These are phyloP conservation scores for Steatornis caripensis DNA, from an alignment of 2,113 vertebrate species.

Conservation along the genomic window DNA sequence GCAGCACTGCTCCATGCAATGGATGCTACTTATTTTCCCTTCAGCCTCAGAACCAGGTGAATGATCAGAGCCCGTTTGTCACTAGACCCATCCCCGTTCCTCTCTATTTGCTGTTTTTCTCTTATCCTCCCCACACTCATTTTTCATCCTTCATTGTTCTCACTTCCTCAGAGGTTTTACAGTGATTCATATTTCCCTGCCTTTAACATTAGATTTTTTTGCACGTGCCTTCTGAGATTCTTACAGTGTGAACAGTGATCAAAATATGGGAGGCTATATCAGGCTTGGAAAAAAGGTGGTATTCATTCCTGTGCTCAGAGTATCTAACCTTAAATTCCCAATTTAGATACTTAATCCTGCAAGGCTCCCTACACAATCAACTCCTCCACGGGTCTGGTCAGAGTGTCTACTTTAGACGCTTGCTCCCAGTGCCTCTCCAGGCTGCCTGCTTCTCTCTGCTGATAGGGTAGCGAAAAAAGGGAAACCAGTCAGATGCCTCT, in stretches of 20 bases:
- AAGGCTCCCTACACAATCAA: not conserved
- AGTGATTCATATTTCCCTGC: not conserved
- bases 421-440: not conserved
- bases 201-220: not conserved
- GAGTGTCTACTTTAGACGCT: not conserved
- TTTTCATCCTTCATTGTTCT: not conserved
- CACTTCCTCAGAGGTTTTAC: not conserved
- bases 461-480: not conserved
- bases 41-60: not conserved
- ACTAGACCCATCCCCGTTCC: not conserved
- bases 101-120: not conserved
- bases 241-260: not conserved
- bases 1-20: slow-evolving; percentile 39
- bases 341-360: not conserved
- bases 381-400: not conserved
- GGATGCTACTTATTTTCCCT: not conserved
- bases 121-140: not conserved
- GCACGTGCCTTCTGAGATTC: not conserved
- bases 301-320: not conserved
- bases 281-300: not conserved
- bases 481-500: not conserved
- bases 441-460: not conserved
- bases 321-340: not conserved
- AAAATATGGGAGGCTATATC: not conserved
- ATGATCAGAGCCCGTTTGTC: not conserved